These are phyloP conservation scores for Acronicta psi DNA, from an alignment of 2,888 invertebrate species.

Conservation along the genomic window DNA sequence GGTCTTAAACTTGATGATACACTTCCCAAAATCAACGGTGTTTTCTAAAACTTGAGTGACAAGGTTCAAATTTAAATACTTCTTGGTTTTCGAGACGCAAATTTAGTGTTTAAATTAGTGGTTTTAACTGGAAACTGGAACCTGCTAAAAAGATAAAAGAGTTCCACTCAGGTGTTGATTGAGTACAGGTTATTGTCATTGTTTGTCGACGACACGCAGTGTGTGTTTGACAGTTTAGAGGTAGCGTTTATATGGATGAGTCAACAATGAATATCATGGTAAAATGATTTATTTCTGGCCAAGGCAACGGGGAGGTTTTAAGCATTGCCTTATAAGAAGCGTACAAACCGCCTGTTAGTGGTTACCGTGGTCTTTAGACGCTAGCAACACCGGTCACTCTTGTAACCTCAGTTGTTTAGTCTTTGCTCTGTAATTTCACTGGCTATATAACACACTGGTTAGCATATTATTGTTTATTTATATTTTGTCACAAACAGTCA, in stretches of 20 bases:
- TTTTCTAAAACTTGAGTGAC: background rate
- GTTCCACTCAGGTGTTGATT: conserved; percentile 70
- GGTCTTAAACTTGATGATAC: background rate
- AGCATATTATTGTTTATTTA: too few species aligned
- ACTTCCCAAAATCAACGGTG: background rate
- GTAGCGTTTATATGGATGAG: conserved; percentile 39
- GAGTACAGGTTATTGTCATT: conserved; percentile 68
- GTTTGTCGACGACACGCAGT: conserved; percentile 43
- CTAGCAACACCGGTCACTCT: too few species aligned
- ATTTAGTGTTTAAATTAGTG: conserved; percentile 17
- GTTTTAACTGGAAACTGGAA: conserved; percentile 62
- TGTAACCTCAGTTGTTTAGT: too few species aligned
- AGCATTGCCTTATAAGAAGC: background rate
- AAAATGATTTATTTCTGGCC: conserved; percentile 15
- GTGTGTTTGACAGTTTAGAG: conserved; percentile 53
- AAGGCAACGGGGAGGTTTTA: conserved; percentile 11
- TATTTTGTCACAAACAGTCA: too few species aligned
- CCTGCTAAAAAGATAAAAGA: conserved; percentile 79
- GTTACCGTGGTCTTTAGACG: too few species aligned
- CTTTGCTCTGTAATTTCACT: too few species aligned
- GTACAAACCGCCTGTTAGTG: too few species aligned
- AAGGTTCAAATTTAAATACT: conserved; percentile 24
- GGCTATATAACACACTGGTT: too few species aligned
- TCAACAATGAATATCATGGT: conserved; percentile 30
- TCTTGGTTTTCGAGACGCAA: background rate